phyloP scores from a whole-genome alignment of 2,113 vertebrate species.

The Salvelinus fontinalis region DNA sequence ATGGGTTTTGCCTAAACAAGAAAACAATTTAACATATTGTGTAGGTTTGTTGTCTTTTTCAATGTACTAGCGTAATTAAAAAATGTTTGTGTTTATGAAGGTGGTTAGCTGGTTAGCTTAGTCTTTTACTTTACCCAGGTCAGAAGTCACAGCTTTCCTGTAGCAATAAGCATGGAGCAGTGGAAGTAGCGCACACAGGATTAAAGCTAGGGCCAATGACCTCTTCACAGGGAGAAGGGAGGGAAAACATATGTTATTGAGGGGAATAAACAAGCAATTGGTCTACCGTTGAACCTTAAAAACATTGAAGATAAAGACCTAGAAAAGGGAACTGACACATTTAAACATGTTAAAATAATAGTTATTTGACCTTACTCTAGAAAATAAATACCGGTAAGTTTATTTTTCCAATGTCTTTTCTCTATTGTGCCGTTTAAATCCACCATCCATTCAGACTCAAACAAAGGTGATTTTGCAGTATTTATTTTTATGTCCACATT shows the following conservation, averaged over 20 bases:
- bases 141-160: accelerated
- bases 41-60: background rate
- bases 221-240: conserved; percentile 30
- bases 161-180: conserved; percentile 7
- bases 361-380: no score
- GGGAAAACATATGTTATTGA: background rate
- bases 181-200: conserved; percentile 42
- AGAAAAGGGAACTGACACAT: no score
- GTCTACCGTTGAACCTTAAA: background rate
- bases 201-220: conserved; percentile 39
- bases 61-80: background rate
- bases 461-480: no score
- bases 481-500: no score
- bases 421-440: no score
- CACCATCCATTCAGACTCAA: no score
- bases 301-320: no score
- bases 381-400: no score
- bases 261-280: background rate
- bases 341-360: no score
- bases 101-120: background rate
- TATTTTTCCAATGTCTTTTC: no score
- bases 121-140: conserved; percentile 28
- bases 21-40: background rate
- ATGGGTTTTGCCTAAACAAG: background rate
- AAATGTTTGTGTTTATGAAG: no score